phyloP scores from a whole-genome alignment of 2,113 vertebrate species.

The Corythornis cristatus region DNA sequence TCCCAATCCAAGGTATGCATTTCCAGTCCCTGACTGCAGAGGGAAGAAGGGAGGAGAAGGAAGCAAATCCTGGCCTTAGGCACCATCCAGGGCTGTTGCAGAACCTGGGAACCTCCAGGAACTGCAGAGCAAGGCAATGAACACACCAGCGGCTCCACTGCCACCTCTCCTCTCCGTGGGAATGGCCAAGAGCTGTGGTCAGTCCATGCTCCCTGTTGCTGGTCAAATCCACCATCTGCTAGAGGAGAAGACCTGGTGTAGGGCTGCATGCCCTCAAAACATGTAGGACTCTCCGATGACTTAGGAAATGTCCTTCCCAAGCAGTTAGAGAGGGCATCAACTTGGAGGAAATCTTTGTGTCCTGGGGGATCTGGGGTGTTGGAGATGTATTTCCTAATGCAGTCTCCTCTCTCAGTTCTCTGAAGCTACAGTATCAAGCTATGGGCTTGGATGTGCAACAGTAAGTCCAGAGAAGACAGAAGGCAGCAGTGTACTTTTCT shows the following conservation, averaged over 20 bases:
- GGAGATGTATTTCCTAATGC: background rate
- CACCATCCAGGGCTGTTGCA: background rate
- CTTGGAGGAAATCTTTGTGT: background rate
- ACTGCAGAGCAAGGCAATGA: background rate
- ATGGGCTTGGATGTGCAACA: background rate
- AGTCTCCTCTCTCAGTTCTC: background rate
- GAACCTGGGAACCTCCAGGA: background rate
- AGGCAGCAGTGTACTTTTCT: background rate
- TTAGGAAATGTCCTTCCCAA: background rate
- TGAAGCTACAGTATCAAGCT: background rate
- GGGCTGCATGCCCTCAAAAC: background rate
- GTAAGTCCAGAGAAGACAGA: background rate
- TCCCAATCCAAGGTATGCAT: background rate
- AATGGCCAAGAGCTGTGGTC: fast-evolving
- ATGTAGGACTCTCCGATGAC: background rate
- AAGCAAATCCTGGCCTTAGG: background rate
- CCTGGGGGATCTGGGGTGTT: background rate
- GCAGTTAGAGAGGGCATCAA: background rate
- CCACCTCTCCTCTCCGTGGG: fast-evolving
- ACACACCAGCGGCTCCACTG: background rate
- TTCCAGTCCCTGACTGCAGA: background rate
- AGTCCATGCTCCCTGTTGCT: fast-evolving
- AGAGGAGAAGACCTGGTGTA: background rate
- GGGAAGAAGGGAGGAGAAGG: background rate
- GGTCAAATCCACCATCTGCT: background rate